Percentiles rank a stretch among this genome's conserved stretches.
phyloP scores from a whole-genome alignment of 2,797 vertebrate species.

The Epinephelus malabaricus region DNA sequence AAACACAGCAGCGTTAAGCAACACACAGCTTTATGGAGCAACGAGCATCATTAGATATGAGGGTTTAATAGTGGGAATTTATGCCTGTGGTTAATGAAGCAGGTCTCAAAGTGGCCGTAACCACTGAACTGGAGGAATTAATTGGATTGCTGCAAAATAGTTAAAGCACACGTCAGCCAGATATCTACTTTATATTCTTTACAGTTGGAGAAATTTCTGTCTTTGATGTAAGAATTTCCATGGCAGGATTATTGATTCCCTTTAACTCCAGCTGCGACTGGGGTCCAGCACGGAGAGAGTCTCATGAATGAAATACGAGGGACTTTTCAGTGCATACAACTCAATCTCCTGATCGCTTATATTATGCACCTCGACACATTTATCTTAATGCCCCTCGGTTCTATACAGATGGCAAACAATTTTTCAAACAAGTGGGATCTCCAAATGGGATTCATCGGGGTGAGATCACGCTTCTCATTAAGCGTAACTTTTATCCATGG shows the following conservation, averaged over 20 bases:
- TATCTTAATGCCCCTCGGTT: slow-evolving; percentile 16
- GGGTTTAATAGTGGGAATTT: slow-evolving; percentile 42
- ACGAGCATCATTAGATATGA: slow-evolving; percentile 28
- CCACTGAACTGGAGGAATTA: slow-evolving; percentile 34
- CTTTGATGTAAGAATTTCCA: slow-evolving; percentile 72
- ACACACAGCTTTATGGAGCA: slow-evolving; percentile 28
- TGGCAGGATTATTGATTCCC: slow-evolving; percentile 70
- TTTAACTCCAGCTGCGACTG: slow-evolving; percentile 67
- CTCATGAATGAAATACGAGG: slow-evolving; percentile 53
- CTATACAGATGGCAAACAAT: slow-evolving; percentile 25
- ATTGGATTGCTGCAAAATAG: slow-evolving; percentile 48
- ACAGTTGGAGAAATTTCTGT: slow-evolving; percentile 47
- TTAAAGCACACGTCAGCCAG: slow-evolving; percentile 28
- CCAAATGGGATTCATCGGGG: slow-evolving; percentile 45
- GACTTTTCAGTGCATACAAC: slow-evolving; percentile 23
- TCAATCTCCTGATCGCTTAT: slow-evolving; percentile 32
- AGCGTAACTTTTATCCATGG: slow-evolving; percentile 23
- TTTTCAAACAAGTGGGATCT: slow-evolving; percentile 32
- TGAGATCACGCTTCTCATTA: slow-evolving; percentile 68
- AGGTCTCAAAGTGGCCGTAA: slow-evolving; percentile 39
- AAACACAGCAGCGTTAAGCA: slow-evolving; percentile 23
- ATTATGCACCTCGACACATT: background rate
- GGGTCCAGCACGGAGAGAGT: slow-evolving; percentile 17
- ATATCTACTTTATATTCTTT: slow-evolving; percentile 62
- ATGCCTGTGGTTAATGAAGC: slow-evolving; percentile 40